Evolutionary conservation across 2,888 invertebrate genomes (phyloP), one percentile per base, ranked within the genome.

Genomic region (Clostera curtula): DNA sequence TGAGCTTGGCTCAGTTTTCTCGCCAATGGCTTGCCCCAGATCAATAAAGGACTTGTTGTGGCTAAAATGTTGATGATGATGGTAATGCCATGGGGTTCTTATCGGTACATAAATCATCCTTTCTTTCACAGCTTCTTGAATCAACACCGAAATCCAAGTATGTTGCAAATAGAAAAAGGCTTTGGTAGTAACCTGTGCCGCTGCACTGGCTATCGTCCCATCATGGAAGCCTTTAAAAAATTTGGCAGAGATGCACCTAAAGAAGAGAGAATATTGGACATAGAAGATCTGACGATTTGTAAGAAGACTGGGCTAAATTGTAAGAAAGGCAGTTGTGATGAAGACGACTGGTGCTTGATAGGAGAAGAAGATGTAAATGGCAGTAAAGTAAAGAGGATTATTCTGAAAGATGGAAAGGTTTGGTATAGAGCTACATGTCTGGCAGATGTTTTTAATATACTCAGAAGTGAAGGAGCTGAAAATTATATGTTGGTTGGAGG

Each of bases 131-230:
- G 86, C 14, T 46, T 79, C 1, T n/a, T n/a, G n/a, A n/a, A n/a
- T n/a, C n/a, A 77, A 5, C 70, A 75, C 18, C 4, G 18, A 6
- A 46, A 64, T 9, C 46, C 86, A 12, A 86, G 87, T 0, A 86
- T 86, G 85, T 64, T 87, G 33, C 86, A 90, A 42, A 84, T 91
- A 4, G 92, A 92, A 60, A 84, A 89, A 36, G 85, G 88, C 0
- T 89, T 92, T 43, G 90, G 87, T n/a, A 88, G 91, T 17, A 91
- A 91, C 42, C 83, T 91, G 19, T 92, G 92, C 43, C 80, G 92
- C 17, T 92, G 92, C 48, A 92, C 92, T 1, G 89, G 89, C 1
- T 89, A 89, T 46, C 66, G 89, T 23, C 85, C 89, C 1, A 89
- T 90, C 19, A 35, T 86, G 2, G 85, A 89, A 32, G 88, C 88